A percentile compares a stretch with the other conserved stretches of the same genome.
These are phyloP conservation scores for Cistogaster globosa DNA, from an alignment of 2,888 invertebrate species.

Conservation along the genomic window DNA sequence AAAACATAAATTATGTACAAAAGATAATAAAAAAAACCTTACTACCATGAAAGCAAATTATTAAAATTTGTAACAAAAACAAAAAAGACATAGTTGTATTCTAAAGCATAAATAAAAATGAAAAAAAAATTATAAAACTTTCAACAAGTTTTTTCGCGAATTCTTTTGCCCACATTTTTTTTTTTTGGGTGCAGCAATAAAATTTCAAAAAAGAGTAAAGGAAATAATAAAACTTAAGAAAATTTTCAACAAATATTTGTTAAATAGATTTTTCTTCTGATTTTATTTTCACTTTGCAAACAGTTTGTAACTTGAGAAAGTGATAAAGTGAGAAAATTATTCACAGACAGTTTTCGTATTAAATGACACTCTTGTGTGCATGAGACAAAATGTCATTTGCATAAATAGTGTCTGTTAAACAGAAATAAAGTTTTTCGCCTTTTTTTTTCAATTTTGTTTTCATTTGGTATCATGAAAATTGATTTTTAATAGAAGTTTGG, in stretches of 20 bases:
- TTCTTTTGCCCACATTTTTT: background rate
- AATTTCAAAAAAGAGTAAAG: constrained; percentile 39
- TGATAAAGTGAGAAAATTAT: constrained; percentile 71
- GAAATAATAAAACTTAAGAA: constrained; percentile 33
- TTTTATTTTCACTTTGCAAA: constrained; percentile 25
- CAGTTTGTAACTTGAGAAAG: constrained; percentile 53
- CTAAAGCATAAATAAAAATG: constrained; percentile 20
- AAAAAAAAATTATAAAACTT: constrained; percentile 56
- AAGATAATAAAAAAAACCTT: too few species aligned
- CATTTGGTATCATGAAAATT: constrained; percentile 59
- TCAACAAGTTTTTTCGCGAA: constrained; percentile 59
- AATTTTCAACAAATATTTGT: constrained; percentile 69
- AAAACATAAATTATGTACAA: too few species aligned
- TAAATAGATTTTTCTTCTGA: constrained; percentile 45
- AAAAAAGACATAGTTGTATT: constrained; percentile 16
- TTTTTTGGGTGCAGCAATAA: constrained; percentile 31
- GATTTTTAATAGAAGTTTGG: constrained; percentile 64
- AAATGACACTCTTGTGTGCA: constrained; percentile 57
- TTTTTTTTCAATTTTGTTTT: constrained; percentile 20
- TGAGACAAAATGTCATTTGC: constrained; percentile 68
- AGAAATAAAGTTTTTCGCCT: constrained; percentile 55
- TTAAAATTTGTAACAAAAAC: constrained; percentile 34
- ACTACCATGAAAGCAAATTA: constrained; percentile 42
- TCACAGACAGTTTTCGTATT: constrained; percentile 70
- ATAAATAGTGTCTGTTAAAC: constrained; percentile 65